Percentiles rank a stretch among this genome's conserved stretches.
These are phyloP conservation scores for Forpus xanthops DNA, from an alignment of 2,797 vertebrate genomes.

Conservation along the genomic window DNA sequence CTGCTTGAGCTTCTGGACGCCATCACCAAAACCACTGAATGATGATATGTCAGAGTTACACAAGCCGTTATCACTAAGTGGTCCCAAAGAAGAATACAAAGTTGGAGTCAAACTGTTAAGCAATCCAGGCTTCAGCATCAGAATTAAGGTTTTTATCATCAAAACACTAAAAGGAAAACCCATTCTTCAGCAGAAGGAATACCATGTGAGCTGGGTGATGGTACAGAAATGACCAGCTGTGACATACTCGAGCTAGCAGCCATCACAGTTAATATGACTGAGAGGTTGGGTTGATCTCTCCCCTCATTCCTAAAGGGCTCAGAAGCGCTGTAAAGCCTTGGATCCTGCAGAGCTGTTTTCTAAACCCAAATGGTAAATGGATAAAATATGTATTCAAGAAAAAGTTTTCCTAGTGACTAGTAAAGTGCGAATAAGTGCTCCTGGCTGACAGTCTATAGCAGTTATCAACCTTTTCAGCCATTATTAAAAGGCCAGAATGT, in stretches of 20 bases:
- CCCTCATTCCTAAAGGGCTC: not conserved
- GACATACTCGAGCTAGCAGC: not conserved
- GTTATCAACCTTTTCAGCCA: not conserved
- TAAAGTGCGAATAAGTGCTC: not conserved
- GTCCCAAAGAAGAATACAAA: not conserved
- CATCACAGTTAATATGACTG: not conserved
- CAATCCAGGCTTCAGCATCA: fast-evolving
- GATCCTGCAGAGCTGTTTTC: not conserved
- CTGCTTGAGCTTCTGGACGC: not conserved
- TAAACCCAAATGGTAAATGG: not conserved
- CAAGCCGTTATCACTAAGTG: not conserved
- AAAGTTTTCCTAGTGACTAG: not conserved
- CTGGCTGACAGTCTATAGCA: not conserved
- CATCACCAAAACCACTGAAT: not conserved
- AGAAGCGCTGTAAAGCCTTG: not conserved
- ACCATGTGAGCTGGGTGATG: fast-evolving
- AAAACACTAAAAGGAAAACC: not conserved
- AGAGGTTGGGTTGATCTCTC: not conserved
- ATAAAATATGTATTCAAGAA: not conserved
- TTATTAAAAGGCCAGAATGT: not conserved
- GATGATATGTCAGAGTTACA: fast-evolving
- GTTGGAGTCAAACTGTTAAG: not conserved
- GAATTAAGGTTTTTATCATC: not conserved
- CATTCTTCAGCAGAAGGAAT: not conserved
- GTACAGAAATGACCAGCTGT: not conserved